Percentiles rank a stretch among this genome's conserved stretches.
Conservation (phyloP, 1,140 invertebrate genomes). For the Trichoplusia ni region DNA sequence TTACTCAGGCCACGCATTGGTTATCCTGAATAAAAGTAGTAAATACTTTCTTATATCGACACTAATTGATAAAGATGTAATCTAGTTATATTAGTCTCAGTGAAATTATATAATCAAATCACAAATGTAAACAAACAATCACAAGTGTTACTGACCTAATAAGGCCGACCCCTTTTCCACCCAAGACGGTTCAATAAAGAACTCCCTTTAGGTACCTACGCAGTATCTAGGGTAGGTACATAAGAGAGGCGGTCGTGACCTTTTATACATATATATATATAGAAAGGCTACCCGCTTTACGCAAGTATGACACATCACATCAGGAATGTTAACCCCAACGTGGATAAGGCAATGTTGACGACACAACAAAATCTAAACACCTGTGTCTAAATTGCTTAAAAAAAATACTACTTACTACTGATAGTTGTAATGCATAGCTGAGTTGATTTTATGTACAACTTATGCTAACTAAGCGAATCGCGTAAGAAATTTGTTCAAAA, state of each 20-base stretch:
- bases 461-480: no score
- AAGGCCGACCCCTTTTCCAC: constrained; percentile 77
- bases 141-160: constrained; percentile 80
- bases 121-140: constrained; percentile 72
- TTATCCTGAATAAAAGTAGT: no score
- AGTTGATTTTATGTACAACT: no score
- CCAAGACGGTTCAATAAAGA: constrained; percentile 79
- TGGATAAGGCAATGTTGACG: constrained; percentile 43
- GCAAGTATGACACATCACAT: constrained; percentile 49
- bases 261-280: constrained; percentile 73
- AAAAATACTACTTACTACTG: no score
- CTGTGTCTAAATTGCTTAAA: no score
- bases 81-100: not conserved
- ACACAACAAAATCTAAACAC: no score
- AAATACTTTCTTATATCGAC: no score
- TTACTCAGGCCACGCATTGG: no score
- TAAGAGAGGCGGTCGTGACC: constrained; percentile 76
- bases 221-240: constrained; percentile 72
- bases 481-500: no score
- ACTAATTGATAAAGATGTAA: not conserved
- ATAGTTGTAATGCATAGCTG: no score
- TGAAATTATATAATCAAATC: not conserved
- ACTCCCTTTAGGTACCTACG: constrained; percentile 77
- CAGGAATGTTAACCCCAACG: constrained; percentile 58
- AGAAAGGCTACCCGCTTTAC: constrained; percentile 59